Conservation (phyloP, 2,113 vertebrate species). For the Candoia aspera region DNA sequence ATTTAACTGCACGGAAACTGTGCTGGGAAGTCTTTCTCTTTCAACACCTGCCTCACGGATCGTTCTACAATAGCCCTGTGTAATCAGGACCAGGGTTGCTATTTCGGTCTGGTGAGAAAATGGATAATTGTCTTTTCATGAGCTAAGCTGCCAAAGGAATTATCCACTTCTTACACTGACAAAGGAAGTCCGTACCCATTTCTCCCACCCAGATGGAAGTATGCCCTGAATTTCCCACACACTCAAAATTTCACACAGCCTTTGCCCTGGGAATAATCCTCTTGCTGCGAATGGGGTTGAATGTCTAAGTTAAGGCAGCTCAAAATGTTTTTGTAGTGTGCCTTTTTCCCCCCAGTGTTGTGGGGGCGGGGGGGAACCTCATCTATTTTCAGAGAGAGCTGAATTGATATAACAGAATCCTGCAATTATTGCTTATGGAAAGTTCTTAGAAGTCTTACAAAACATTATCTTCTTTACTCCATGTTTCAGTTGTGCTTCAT, state of each 20-base stretch:
- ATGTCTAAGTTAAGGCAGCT: rapidly evolving
- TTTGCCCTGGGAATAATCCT: neutral
- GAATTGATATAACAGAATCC: neutral
- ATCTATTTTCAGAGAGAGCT: neutral
- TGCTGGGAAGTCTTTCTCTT: neutral
- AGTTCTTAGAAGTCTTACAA: neutral
- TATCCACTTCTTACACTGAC: neutral
- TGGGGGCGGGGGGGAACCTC: too few relatives aligned
- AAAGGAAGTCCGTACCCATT: neutral
- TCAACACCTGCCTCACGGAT: neutral
- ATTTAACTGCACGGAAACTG: neutral
- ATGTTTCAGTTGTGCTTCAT: neutral
- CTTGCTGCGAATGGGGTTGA: neutral
- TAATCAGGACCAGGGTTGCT: too few relatives aligned
- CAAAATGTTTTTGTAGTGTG: neutral
- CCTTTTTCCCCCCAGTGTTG: constrained; percentile 31
- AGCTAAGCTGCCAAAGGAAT: neutral
- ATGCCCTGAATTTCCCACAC: neutral
- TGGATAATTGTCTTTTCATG: neutral
- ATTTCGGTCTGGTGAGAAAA: neutral
- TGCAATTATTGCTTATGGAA: neutral
- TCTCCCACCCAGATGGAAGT: neutral
- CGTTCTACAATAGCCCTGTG: neutral
- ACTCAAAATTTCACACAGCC: neutral
- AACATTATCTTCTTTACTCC: neutral